Evolutionary conservation across 1,140 invertebrate species (phyloP).

Genomic region (Oscheius sp.): DNA sequence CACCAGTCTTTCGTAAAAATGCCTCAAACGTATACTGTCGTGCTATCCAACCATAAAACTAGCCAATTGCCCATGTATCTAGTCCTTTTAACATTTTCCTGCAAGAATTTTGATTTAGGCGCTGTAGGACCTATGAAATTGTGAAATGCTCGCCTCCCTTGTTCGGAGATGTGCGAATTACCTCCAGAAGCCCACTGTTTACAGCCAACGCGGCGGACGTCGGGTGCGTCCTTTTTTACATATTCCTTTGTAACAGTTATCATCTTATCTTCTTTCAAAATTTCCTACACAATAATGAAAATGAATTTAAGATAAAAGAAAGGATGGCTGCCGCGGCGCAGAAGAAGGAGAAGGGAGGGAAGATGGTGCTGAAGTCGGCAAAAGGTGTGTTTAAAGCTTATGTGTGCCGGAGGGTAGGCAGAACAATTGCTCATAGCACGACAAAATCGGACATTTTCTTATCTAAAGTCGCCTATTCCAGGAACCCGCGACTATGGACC

Average conservation of each 20-base stretch:
- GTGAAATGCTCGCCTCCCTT: background rate
- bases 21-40: too few relatives aligned
- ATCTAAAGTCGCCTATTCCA: slow-evolving; percentile 61
- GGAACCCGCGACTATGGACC: slow-evolving; percentile 93
- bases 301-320: slow-evolving; percentile 42
- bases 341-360: slow-evolving; percentile 39
- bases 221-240: slow-evolving; percentile 13
- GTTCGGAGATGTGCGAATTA: background rate
- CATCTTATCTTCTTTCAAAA: background rate
- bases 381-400: too few relatives aligned
- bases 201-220: slow-evolving; percentile 38
- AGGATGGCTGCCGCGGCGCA: slow-evolving; percentile 21
- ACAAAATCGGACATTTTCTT: background rate
- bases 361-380: slow-evolving; percentile 48
- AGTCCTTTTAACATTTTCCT: too few relatives aligned
- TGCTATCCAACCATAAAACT: too few relatives aligned
- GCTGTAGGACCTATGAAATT: too few relatives aligned
- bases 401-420: too few relatives aligned
- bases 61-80: too few relatives aligned
- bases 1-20: too few relatives aligned
- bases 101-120: background rate
- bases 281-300: background rate
- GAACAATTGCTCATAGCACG: background rate
- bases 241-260: background rate
- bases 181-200: slow-evolving; percentile 22